Evolutionary conservation across 1,140 invertebrate genomes (phyloP).

Genomic region (Chlorops oryzae): DNA sequence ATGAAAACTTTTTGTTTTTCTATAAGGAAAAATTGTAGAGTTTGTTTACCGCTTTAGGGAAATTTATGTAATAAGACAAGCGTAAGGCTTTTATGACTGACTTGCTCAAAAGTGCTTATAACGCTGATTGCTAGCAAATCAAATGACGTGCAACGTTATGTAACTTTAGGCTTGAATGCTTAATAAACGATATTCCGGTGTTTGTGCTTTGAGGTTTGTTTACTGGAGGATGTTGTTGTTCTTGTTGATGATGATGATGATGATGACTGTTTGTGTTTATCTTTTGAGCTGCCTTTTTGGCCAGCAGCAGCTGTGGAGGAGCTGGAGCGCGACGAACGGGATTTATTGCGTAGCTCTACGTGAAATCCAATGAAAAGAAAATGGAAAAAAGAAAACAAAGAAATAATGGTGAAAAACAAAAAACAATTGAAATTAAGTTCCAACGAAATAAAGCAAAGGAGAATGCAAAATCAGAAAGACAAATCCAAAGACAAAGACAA

Average conservation of each 20-base stretch:
- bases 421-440: slow-evolving; percentile 12
- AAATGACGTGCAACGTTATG: too few relatives aligned
- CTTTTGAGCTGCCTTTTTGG: slow-evolving; percentile 26
- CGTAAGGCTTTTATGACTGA: too few relatives aligned
- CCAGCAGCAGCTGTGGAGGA: slow-evolving; percentile 25
- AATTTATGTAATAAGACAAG: too few relatives aligned
- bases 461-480: too few relatives aligned
- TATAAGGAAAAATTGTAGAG: too few relatives aligned
- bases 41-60: too few relatives aligned
- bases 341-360: slow-evolving; percentile 39
- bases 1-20: too few relatives aligned
- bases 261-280: slow-evolving; percentile 33
- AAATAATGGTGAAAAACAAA: slow-evolving; percentile 22
- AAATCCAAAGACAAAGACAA: too few relatives aligned
- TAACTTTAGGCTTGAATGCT: too few relatives aligned
- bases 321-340: slow-evolving; percentile 43
- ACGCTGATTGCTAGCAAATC: too few relatives aligned
- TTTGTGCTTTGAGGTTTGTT: slow-evolving; percentile 22
- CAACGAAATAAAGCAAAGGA: slow-evolving; percentile 7
- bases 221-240: slow-evolving; percentile 19
- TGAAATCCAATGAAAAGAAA: too few relatives aligned
- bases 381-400: slow-evolving; percentile 9
- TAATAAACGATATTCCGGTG: slow-evolving; percentile 44
- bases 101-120: too few relatives aligned
- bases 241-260: slow-evolving; percentile 22